Conservation (phyloP, 2,113 vertebrate species). For the Salvelinus alpinus region DNA sequence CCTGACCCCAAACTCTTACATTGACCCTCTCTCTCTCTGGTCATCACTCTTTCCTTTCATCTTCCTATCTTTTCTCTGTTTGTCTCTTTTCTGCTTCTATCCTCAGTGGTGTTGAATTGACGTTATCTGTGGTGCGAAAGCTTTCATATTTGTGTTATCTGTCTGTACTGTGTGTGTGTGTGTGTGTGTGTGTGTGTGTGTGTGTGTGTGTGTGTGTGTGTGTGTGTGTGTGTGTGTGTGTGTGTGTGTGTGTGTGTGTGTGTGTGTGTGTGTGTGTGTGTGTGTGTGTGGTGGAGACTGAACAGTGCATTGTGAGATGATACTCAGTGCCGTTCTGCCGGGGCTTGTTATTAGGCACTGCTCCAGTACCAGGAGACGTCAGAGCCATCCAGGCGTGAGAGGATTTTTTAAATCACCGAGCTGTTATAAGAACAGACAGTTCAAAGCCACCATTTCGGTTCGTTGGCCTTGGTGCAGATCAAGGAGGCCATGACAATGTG, state of each 20-base stretch:
- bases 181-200: not conserved
- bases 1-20: slow-evolving; percentile 11
- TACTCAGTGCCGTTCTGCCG: not conserved
- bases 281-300: not conserved
- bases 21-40: slow-evolving; percentile 16
- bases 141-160: not conserved
- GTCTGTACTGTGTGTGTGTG: not conserved
- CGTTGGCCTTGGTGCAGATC: slow-evolving; percentile 53
- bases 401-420: slow-evolving; percentile 43
- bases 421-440: slow-evolving; percentile 52
- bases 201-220: not conserved
- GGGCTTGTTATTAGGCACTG: slow-evolving; percentile 7
- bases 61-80: not conserved
- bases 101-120: no score
- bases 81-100: not conserved
- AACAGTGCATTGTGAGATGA: not conserved
- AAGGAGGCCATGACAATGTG: slow-evolving; percentile 52
- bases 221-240: not conserved
- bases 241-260: not conserved
- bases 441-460: slow-evolving; percentile 51
- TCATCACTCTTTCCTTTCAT: not conserved
- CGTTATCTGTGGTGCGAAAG: not conserved
- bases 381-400: slow-evolving; percentile 14
- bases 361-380: slow-evolving; percentile 3
- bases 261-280: not conserved